These are phyloP conservation scores for Seriola quinqueradiata DNA, from an alignment of 2,113 vertebrate species.

Conservation along the genomic window DNA sequence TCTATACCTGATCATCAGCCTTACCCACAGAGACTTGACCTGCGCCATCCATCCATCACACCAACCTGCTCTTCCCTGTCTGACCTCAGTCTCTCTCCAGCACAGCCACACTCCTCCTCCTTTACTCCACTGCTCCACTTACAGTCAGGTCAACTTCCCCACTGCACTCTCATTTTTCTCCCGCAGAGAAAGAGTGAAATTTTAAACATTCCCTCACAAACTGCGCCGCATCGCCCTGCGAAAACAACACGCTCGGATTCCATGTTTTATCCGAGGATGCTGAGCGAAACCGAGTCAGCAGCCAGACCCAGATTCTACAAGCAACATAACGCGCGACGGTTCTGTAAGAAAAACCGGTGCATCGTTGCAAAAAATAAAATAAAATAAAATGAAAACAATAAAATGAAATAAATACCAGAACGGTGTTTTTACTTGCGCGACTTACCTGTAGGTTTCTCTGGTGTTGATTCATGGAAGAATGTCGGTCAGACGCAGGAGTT, in stretches of 20 bases:
- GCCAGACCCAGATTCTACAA: slow-evolving; percentile 4
- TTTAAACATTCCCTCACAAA: neutral
- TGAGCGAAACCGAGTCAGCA: slow-evolving; percentile 26
- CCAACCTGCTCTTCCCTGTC: slow-evolving; percentile 34
- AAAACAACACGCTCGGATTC: neutral
- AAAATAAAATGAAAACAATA: neutral
- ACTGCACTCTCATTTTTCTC: neutral
- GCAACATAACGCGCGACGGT: slow-evolving; percentile 44
- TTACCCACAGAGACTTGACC: slow-evolving; percentile 63
- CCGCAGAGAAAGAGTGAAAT: neutral
- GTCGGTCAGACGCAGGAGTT: slow-evolving; percentile 43
- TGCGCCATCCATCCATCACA: slow-evolving; percentile 66
- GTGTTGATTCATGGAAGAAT: slow-evolving; percentile 37
- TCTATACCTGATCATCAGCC: slow-evolving; percentile 67
- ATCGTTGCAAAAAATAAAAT: neutral
- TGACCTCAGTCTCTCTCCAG: slow-evolving; percentile 39
- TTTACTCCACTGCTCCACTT: slow-evolving; percentile 22
- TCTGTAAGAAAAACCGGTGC: slow-evolving; percentile 11
- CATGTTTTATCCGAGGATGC: neutral
- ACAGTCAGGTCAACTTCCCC: slow-evolving; percentile 11
- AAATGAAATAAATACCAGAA: neutral
- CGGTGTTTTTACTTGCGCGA: slow-evolving; percentile 5
- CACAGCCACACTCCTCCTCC: neutral
- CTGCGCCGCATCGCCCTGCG: neutral
- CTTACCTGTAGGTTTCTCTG: slow-evolving; percentile 61